phyloP scores from a whole-genome alignment of 2,113 vertebrate species.

The Sclerurus mexicanus region DNA sequence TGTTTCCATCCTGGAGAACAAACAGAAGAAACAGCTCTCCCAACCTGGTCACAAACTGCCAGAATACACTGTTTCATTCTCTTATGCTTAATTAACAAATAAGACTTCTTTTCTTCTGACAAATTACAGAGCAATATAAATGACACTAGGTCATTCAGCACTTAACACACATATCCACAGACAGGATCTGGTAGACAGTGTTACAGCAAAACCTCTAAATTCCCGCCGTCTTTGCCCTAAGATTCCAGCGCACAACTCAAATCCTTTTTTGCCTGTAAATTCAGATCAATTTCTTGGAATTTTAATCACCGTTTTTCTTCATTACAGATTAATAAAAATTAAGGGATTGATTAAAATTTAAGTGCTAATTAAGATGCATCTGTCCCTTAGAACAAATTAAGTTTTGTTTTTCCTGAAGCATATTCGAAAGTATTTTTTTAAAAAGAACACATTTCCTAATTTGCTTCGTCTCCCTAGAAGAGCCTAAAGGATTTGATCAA shows the following conservation, averaged over 20 bases:
- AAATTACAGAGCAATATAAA: neutral
- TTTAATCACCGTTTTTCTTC: neutral
- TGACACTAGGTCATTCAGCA: neutral
- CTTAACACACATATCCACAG: neutral
- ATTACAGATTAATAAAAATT: neutral
- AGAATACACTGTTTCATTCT: neutral
- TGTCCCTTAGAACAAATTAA: neutral
- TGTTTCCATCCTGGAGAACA: neutral
- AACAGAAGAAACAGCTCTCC: neutral
- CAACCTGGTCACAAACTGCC: neutral
- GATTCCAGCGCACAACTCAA: neutral
- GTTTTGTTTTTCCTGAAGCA: neutral
- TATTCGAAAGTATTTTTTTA: neutral
- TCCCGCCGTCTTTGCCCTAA: neutral
- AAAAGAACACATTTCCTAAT: neutral
- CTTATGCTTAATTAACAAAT: neutral
- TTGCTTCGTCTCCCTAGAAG: neutral
- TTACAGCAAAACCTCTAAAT: neutral
- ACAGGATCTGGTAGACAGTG: neutral
- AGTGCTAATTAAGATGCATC: neutral
- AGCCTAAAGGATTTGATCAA: neutral
- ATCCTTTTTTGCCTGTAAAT: neutral
- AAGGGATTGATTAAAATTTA: neutral
- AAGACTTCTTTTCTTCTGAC: neutral
- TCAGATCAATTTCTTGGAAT: neutral